Conservation (phyloP, 2,888 invertebrate genomes). For the Catocala nupta region DNA sequence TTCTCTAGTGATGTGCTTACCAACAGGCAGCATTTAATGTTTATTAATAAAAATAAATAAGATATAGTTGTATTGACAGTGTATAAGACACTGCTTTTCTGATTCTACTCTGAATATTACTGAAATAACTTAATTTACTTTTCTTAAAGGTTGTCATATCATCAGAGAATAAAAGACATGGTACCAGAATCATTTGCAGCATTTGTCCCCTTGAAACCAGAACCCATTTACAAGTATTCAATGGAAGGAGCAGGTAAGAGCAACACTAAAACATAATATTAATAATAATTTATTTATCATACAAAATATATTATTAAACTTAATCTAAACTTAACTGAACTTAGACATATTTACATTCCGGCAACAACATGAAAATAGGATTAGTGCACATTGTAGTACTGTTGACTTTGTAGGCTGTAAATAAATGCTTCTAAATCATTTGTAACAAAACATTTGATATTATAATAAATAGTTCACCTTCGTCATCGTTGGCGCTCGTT, state of each 20-base stretch:
- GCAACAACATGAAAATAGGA: slow-evolving; percentile 54
- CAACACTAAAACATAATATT: slow-evolving; percentile 37
- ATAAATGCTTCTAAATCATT: slow-evolving; percentile 71
- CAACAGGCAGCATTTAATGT: too few relatives aligned
- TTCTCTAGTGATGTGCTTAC: too few relatives aligned
- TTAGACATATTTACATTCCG: slow-evolving; percentile 80
- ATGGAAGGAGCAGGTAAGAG: slow-evolving; percentile 93
- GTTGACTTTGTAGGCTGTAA: slow-evolving; percentile 31
- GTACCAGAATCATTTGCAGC: slow-evolving; percentile 95
- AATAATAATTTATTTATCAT: slow-evolving; percentile 61
- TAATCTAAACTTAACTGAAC: slow-evolving; percentile 72
- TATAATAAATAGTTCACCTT: slow-evolving; percentile 36
- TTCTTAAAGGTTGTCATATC: slow-evolving; percentile 93
- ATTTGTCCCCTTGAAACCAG: slow-evolving; percentile 94
- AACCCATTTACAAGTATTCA: slow-evolving; percentile 96
- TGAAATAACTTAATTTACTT: slow-evolving; percentile 4
- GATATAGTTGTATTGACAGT: too few relatives aligned
- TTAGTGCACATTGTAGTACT: slow-evolving; percentile 40
- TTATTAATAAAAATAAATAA: too few relatives aligned
- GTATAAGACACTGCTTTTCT: not conserved
- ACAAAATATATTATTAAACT: slow-evolving; percentile 69
- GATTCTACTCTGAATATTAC: too few relatives aligned
- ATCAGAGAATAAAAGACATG: slow-evolving; percentile 97
- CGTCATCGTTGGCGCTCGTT: slow-evolving; percentile 41
- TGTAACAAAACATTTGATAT: slow-evolving; percentile 49